Evolutionary conservation across 2,113 vertebrate species (phyloP).

Genomic region (Orientallactaga bullata): DNA sequence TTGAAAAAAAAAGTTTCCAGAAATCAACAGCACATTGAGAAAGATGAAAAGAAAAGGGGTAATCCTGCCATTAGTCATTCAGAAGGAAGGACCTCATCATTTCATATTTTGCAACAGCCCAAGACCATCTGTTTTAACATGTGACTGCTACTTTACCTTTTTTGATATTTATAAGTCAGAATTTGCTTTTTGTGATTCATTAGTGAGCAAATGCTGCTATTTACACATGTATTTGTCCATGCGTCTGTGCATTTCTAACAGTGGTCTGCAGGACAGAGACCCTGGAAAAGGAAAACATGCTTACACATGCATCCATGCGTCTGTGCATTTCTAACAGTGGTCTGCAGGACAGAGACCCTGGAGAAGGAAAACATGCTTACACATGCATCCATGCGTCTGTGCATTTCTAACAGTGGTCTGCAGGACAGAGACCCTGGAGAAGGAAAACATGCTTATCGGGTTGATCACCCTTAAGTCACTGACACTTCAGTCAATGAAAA

Average conservation of each 20-base stretch:
- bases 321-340: too few species aligned
- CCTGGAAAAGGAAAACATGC: too few species aligned
- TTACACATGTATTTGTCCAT: too few species aligned
- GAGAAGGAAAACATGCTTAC: too few species aligned
- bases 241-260: background rate
- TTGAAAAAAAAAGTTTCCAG: background rate
- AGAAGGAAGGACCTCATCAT: background rate
- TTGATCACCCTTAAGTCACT: background rate
- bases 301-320: too few species aligned
- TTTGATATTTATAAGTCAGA: slow-evolving; percentile 20
- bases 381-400: background rate
- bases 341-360: background rate
- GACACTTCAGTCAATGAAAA: background rate
- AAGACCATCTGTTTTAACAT: background rate
- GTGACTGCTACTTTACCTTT: slow-evolving; percentile 26
- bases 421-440: background rate
- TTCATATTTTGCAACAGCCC: slow-evolving; percentile 9
- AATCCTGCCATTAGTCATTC: slow-evolving; percentile 36
- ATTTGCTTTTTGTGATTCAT: slow-evolving; percentile 25
- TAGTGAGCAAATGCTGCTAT: too few species aligned
- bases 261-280: background rate
- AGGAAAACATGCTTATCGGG: background rate
- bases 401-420: background rate
- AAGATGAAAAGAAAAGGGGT: background rate
- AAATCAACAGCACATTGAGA: background rate